Percentiles rank a stretch among this genome's conserved stretches.
Conservation (phyloP, 2,113 vertebrate species). For the Sminthopsis crassicaudata region DNA sequence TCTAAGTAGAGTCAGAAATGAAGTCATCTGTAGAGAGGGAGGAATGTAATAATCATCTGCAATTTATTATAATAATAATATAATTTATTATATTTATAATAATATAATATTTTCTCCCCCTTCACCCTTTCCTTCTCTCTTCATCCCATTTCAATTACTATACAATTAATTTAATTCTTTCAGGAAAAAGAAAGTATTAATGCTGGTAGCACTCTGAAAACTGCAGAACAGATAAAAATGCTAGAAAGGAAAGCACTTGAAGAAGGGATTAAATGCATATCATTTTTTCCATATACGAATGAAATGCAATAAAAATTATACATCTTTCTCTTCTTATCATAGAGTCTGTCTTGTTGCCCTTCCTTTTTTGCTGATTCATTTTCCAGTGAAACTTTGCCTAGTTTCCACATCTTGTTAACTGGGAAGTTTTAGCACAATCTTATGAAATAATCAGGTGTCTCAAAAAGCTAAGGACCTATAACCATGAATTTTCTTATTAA, state of each 20-base stretch:
- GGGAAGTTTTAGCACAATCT: background rate
- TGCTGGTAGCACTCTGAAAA: no score
- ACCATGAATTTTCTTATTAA: constrained; percentile 26
- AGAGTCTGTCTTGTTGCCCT: background rate
- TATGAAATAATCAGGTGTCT: background rate
- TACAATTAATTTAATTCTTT: no score
- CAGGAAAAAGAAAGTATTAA: no score
- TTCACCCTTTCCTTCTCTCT: no score
- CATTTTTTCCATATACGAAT: background rate
- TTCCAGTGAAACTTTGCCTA: background rate
- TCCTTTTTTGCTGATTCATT: background rate
- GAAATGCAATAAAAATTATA: background rate
- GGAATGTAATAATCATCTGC: no score
- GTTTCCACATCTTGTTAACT: background rate
- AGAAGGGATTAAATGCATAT: background rate
- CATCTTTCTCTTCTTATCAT: background rate
- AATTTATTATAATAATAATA: no score
- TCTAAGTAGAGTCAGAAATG: background rate
- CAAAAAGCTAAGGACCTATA: background rate
- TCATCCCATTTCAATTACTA: no score
- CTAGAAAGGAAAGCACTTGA: background rate
- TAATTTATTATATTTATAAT: no score
- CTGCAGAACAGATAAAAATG: background rate
- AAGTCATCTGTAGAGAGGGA: background rate
- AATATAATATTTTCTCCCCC: no score